Percentiles rank a stretch among this genome's conserved stretches.
Conservation (phyloP, 2,888 invertebrate species). For the Strigamia crassipes region DNA sequence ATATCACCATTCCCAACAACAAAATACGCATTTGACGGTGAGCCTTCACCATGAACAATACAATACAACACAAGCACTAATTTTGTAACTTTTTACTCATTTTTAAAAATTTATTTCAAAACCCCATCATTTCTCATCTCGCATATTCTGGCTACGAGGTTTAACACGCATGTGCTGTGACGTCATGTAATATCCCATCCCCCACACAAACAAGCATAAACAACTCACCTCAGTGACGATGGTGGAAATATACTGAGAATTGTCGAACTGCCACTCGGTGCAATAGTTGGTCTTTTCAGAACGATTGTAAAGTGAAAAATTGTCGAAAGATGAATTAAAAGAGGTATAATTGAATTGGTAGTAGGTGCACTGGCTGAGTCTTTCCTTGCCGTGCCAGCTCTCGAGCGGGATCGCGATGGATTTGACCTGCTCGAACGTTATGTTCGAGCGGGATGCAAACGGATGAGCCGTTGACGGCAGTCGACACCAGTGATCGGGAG, state of each 20-base stretch:
- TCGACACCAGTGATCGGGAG: constrained; percentile 48
- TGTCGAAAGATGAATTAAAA: background rate
- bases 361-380: constrained; percentile 42
- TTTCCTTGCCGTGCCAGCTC: background rate
- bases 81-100: too few relatives aligned
- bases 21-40: too few relatives aligned
- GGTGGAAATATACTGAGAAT: constrained; percentile 66
- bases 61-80: too few relatives aligned
- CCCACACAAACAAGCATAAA: background rate
- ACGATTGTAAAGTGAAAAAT: background rate
- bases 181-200: background rate
- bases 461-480: constrained; percentile 3
- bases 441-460: background rate
- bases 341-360: constrained; percentile 41
- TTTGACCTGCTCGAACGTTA: constrained; percentile 19
- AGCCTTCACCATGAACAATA: too few relatives aligned
- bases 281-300: constrained; percentile 58
- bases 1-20: too few relatives aligned
- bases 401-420: background rate
- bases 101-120: too few relatives aligned
- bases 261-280: constrained; percentile 68
- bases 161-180: background rate
- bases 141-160: too few relatives aligned
- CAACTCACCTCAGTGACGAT: constrained; percentile 68
- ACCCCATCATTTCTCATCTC: too few relatives aligned